Base-by-base conservation (phyloP, 2,888 invertebrate genomes). In the Synergus japonicus region DNA sequence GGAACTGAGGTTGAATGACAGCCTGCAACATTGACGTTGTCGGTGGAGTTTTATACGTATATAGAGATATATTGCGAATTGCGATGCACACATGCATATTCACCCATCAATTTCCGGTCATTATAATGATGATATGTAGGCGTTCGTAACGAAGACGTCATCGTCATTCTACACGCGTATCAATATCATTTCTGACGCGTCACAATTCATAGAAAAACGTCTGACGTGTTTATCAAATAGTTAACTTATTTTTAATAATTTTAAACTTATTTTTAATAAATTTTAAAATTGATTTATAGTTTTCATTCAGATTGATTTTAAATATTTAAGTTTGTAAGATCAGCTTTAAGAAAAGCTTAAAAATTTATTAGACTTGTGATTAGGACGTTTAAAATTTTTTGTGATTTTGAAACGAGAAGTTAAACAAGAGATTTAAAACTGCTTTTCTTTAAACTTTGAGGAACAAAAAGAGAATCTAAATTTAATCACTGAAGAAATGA, bases 41-140 rank as follows among this genome's bases (percentile, higher is more conserved):
- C 73, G 29, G n/a, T 73, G 49, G 37, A 4, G 54, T 37, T 73
- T 73, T 73, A 37, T 49, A 37, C 49, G 49, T 69, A n/a, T 73
- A 37, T 54, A 58, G 73, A 18, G 73, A 73, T 58, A 73, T 73
- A 58, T 73, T 54, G 46, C 49, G 9, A 69, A 73, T 73, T 54
- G n/a, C 54, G n/a, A 73, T 73, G 73, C 41, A 54, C 37, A 73
- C 73, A 73, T 73, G 54, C 54, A 73, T 73, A 73, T 73, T 73
- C 73, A 73, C 73, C 54, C 73, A 54, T 73, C 54, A 73, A 58
- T 73, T 73, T 73, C 73, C 73, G 73, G 73, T 73, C 54, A 73
- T 73, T 73, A 58, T 54, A 58, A 73, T 73, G 73, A 73, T 49
- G 73, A 73, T 73, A 73, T 73, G 54, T 58, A 73, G 73, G 73